Conservation (phyloP, 2,888 invertebrate genomes). For the Nymphalis polychloros region DNA sequence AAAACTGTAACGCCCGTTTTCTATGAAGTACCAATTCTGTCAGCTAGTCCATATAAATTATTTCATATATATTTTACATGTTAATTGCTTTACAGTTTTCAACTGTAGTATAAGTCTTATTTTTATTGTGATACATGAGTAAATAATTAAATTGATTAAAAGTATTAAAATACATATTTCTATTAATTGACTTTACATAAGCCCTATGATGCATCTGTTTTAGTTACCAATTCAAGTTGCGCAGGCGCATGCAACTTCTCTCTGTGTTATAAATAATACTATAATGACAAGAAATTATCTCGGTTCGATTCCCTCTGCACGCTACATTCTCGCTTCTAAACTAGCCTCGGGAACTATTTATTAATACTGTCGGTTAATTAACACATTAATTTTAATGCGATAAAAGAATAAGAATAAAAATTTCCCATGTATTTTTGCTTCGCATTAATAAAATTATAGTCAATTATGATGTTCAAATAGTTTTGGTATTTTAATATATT, state of each 20-base stretch:
- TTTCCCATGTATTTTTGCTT: background rate
- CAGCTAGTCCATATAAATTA: too few relatives aligned
- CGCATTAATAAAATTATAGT: slow-evolving; percentile 4
- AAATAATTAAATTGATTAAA: slow-evolving; percentile 1
- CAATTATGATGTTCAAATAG: too few relatives aligned
- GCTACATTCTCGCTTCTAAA: slow-evolving; percentile 62
- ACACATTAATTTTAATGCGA: slow-evolving; percentile 27
- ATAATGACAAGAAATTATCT: slow-evolving; percentile 80
- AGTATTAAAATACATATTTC: background rate
- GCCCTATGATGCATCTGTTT: slow-evolving; percentile 37
- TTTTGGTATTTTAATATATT: background rate
- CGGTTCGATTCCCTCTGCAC: slow-evolving; percentile 66
- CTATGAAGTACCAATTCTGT: too few relatives aligned
- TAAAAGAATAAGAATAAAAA: slow-evolving; percentile 3
- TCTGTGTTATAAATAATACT: slow-evolving; percentile 75
- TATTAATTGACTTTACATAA: slow-evolving; percentile 15
- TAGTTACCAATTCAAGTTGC: slow-evolving; percentile 27
- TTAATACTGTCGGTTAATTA: slow-evolving; percentile 43
- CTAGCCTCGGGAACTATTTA: slow-evolving; percentile 57
- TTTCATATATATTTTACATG: too few relatives aligned
- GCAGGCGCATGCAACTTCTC: slow-evolving; percentile 39
- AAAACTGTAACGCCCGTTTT: too few relatives aligned
- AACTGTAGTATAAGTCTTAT: too few relatives aligned
- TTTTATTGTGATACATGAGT: too few relatives aligned
- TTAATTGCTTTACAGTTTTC: too few relatives aligned